Evolutionary conservation across 2,113 vertebrate genomes (phyloP), one percentile per base, ranked within the genome.

Genomic region (Romanogobio albipinnatus): DNA sequence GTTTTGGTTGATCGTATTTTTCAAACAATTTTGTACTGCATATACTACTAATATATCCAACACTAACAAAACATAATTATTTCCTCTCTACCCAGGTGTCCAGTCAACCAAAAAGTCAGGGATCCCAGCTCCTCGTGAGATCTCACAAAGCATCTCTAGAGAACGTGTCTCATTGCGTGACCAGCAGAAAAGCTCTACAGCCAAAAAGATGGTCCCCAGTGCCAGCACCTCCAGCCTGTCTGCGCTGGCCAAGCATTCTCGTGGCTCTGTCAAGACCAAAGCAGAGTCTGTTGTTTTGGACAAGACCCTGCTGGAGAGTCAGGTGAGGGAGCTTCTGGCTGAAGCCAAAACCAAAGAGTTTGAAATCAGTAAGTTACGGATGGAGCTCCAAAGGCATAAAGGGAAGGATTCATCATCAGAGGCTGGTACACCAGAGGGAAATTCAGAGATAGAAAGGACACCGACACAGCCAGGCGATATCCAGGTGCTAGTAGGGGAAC

Each of bases 301-400:
- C 85, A 96, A 90, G 89, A 94, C 95, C 0, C 89, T 95, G 43
- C 92, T 99, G 77, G 97, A 99, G 94, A 91, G 94, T 86, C 97
- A 98, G 86, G 95, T 99, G 73, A 98, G 96, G 87, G 98, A 97
- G 61, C 96, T 99, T 61, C 89, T 99, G 91, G 96, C 97, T 29
- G 97, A 99, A 86, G 96, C 97, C 62, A 99, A 99, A 89, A 95
- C 95, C 0, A 99, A 99, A 94, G 98, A 99, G 84, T 95, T 94
- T 0, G 96, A 99, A 92, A 99, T 99, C 51, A 96, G 93, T 88
- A 96, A 94, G 87, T 97, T 99, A 59, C 96, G 95, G 36, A 95
- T 91, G 84, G 98, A 98, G 89, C 88, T 99, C 84, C 97, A 97
- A 90, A 95, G 94, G 86, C 95, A 90, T 87, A 96, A 92, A 89